A percentile compares a stretch with the other conserved stretches of the same genome.
These are phyloP conservation scores for Telmatochromis sp. DNA, from an alignment of 2,113 vertebrate genomes.

Conservation along the genomic window DNA sequence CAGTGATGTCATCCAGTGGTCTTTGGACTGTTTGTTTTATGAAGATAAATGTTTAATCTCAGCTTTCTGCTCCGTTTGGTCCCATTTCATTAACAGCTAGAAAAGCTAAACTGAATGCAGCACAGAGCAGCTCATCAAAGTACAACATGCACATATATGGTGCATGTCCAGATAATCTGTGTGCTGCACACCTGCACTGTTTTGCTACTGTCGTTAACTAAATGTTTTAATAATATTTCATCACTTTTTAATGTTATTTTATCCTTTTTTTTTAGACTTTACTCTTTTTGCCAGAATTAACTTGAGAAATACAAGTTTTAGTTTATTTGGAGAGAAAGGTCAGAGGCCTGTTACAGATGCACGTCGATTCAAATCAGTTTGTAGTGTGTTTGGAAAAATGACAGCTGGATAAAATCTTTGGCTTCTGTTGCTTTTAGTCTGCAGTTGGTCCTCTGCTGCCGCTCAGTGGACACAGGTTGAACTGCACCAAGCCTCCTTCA, in stretches of 20 bases:
- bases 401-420: not conserved
- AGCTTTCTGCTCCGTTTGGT: not conserved
- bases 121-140: not conserved
- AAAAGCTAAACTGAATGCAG: not conserved
- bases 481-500: not conserved
- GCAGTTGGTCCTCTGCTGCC: not conserved
- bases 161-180: not conserved
- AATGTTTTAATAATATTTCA: not conserved
- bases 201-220: not conserved
- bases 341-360: accelerated
- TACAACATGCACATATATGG: accelerated
- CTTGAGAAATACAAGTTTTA: accelerated
- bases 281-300: not conserved
- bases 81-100: not conserved
- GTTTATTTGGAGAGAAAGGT: not conserved
- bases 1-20: not conserved
- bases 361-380: not conserved
- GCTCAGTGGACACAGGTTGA: not conserved
- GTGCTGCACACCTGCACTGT: not conserved
- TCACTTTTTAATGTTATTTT: not conserved
- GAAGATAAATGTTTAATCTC: not conserved
- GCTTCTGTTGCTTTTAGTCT: not conserved
- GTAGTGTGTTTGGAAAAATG: not conserved
- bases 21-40: not conserved
- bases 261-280: not conserved